These are phyloP conservation scores for Porites rus DNA, from an alignment of 92 coral and sea anemone species.

Conservation along the genomic window DNA sequence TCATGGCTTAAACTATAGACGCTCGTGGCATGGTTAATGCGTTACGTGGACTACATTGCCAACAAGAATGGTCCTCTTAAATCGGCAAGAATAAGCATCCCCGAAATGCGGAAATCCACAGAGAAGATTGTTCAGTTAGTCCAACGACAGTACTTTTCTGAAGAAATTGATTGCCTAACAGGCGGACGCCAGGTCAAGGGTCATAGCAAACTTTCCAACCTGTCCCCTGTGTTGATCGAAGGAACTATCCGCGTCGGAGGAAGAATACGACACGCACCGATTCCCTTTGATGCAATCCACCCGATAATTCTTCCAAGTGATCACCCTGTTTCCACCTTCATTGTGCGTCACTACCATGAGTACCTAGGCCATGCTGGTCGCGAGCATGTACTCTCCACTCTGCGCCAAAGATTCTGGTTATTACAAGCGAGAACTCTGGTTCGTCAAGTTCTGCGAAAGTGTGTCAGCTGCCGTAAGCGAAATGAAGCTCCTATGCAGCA, in stretches of 20 bases:
- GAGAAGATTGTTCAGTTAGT: slow-evolving; percentile 34
- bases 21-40: slow-evolving; percentile 7
- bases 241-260: slow-evolving; percentile 1
- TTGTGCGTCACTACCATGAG: slow-evolving; percentile 49
- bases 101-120: slow-evolving; percentile 36
- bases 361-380: slow-evolving; percentile 42
- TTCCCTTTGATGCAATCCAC: slow-evolving; percentile 43
- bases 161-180: slow-evolving; percentile 40
- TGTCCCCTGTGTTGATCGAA: background rate
- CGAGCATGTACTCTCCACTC: slow-evolving; percentile 50
- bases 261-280: slow-evolving; percentile 37
- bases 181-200: slow-evolving; percentile 30
- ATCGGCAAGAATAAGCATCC: slow-evolving; percentile 10
- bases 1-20: too few species aligned
- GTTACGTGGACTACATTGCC: slow-evolving; percentile 27
- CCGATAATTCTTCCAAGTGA: slow-evolving; percentile 59
- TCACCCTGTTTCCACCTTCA: slow-evolving; percentile 49
- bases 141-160: slow-evolving; percentile 45
- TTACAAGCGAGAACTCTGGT: slow-evolving; percentile 45
- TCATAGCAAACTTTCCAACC: slow-evolving; percentile 60
- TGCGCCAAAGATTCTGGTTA: slow-evolving; percentile 47
- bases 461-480: slow-evolving; percentile 39
- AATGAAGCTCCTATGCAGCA: slow-evolving; percentile 37
- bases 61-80: background rate
- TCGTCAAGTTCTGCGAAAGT: slow-evolving; percentile 33